These are phyloP conservation scores for Wasmannia auropunctata DNA, from an alignment of 1,140 invertebrate species.

Conservation along the genomic window DNA sequence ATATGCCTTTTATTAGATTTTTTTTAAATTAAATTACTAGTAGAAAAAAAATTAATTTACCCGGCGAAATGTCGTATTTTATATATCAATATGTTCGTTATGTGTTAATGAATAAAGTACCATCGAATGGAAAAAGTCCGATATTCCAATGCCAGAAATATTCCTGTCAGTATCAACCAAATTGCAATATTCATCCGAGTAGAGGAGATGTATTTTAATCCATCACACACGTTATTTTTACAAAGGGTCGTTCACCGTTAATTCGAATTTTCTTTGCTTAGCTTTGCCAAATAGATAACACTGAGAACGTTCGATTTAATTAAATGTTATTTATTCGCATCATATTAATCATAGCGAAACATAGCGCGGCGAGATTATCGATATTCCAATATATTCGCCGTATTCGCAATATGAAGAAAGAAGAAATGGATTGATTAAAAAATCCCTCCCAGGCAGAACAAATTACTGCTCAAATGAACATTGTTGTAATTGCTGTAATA, in stretches of 20 bases:
- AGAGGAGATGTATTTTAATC: constrained; percentile 54
- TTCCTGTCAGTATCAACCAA: constrained; percentile 22
- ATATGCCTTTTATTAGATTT: background rate
- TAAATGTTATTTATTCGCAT: constrained; percentile 40
- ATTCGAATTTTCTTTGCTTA: constrained; percentile 6
- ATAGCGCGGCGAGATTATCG: background rate
- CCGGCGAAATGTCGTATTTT: constrained; percentile 34
- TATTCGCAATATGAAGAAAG: background rate
- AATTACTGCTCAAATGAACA: background rate
- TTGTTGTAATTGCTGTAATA: background rate
- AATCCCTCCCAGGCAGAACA: background rate
- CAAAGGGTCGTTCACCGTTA: constrained; percentile 19
- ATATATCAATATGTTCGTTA: constrained; percentile 36
- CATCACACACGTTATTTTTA: constrained; percentile 38
- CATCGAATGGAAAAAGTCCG: constrained; percentile 33
- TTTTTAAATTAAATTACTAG: constrained; percentile 20
- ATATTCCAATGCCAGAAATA: constrained; percentile 47
- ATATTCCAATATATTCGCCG: constrained; percentile 30
- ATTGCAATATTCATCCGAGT: constrained; percentile 45
- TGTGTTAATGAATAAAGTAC: constrained; percentile 50
- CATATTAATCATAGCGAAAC: constrained; percentile 10
- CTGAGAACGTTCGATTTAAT: constrained; percentile 19
- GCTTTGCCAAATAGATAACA: constrained; percentile 17
- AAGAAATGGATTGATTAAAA: background rate
- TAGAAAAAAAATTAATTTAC: constrained; percentile 26